Percentiles rank a stretch among this genome's conserved stretches.
These are phyloP conservation scores for Xylocampa areola DNA, from an alignment of 2,888 invertebrate species.

Conservation along the genomic window DNA sequence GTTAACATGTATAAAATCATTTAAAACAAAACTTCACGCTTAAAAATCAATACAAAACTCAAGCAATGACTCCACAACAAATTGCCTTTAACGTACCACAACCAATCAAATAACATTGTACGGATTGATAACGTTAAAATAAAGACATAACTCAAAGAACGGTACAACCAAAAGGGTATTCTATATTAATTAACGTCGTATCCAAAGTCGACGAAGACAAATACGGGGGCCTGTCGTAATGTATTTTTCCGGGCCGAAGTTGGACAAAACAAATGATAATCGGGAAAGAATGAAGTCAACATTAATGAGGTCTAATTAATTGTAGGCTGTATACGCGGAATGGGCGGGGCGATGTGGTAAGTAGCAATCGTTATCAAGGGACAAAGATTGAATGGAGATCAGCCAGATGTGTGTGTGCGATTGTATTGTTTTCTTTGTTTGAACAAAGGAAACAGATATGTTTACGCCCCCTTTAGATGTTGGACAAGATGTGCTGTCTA, in stretches of 20 bases:
- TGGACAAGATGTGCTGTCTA: conserved; percentile 37
- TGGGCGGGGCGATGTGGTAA: conserved; percentile 49
- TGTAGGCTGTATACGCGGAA: conserved; percentile 69
- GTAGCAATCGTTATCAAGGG: conserved; percentile 45
- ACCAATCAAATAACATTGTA: conserved; percentile 46
- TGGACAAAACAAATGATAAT: conserved; percentile 88
- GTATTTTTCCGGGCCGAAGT: conserved; percentile 85
- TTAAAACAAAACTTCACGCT: no score
- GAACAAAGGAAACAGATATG: conserved; percentile 36
- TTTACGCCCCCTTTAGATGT: conserved; percentile 20
- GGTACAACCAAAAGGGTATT: conserved; percentile 85
- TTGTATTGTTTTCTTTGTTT: conserved; percentile 38
- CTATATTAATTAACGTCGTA: conserved; percentile 88
- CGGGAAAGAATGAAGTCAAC: conserved; percentile 88
- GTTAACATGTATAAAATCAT: no score
- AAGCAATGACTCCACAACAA: conserved; percentile 42
- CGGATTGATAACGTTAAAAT: conserved; percentile 67
- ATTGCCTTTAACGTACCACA: conserved; percentile 35
- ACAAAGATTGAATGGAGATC: conserved; percentile 41
- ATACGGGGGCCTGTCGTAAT: conserved; percentile 83
- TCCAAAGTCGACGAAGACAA: conserved; percentile 87
- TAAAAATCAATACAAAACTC: conserved; percentile 39
- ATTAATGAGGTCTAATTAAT: conserved; percentile 85
- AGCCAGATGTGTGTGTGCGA: conserved; percentile 12
- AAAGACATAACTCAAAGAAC: conserved; percentile 74